Evolutionary conservation across 1,140 invertebrate genomes (phyloP), one percentile per base, ranked within the genome.

Genomic region (Aethina tumida): DNA sequence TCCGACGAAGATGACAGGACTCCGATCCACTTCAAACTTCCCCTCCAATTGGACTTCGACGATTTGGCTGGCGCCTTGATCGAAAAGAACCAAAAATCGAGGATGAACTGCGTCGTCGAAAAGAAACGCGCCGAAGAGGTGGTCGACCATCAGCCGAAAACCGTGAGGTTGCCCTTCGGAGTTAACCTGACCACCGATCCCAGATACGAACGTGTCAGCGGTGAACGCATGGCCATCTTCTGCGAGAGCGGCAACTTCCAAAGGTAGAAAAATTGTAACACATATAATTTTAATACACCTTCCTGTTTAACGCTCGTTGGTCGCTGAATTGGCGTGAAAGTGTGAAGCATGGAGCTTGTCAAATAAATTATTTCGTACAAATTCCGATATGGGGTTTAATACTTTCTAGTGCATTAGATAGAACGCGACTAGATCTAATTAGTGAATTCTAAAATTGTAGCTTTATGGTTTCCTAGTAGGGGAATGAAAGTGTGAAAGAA

Each of bases 61-160:
- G 82, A 86, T 40, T 68, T 86, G 20, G 80, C 81, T 22, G 78
- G 79, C 24, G 80, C 75, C 15, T 66, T 84, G 58, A 70, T 84
- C 53, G 77, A 81, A 38, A 79, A 80, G 55, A 84, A 82, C 58
- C 78, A 81, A 57, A 64, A 63, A 50, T 77, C 77, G 5, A 75
- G 81, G 59, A 86, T 91, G 75, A 90, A 89, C 57, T 91, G 87
- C 55, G 76, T 90, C 1, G 83, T 90, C 15, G 86, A 91, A 56
- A 81, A 83, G 51, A 79, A 83, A 47, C 75, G 75, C 47, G 80
- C 85, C 22, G 85, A 87, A 68, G 76, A 87, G 66, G 64, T 84
- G 39, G 71, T 85, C 59, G 81, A 87, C 58, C 67, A 82, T 61
- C 75, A 81, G 66, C 66, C 77, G 0, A 77, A 76, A 56, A 75